Evolutionary conservation across 2,888 invertebrate species (phyloP).

Genomic region (Drosophila merina): DNA sequence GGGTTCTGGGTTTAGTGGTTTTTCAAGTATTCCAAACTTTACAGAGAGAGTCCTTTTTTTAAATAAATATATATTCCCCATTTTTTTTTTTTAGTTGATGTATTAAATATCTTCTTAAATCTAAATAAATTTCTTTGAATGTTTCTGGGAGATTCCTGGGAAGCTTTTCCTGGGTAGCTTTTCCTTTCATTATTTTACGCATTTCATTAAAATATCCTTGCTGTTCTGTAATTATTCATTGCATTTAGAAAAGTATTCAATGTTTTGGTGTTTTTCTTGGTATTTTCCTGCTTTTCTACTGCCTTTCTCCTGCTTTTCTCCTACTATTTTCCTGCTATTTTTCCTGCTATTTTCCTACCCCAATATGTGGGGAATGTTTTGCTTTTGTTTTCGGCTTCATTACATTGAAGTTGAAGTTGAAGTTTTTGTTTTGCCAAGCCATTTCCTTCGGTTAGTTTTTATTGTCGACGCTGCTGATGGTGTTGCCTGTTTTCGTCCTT

Average conservation of each 20-base stretch:
- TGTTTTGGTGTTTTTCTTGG: neutral
- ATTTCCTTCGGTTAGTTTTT: conserved; percentile 40
- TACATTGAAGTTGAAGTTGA: conserved; percentile 24
- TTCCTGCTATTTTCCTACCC: neutral
- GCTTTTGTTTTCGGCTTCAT: conserved; percentile 45
- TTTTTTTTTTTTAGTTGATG: too few relatives aligned
- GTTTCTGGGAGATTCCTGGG: too few relatives aligned
- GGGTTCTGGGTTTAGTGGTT: conserved; percentile 3
- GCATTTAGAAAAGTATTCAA: conserved; percentile 9
- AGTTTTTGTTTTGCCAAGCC: conserved; percentile 44
- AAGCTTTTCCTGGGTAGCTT: neutral
- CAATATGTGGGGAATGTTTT: conserved; percentile 32
- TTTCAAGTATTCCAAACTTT: neutral
- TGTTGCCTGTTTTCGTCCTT: conserved; percentile 8
- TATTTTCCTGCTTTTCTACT: neutral
- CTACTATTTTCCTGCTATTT: neutral
- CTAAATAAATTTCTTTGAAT: too few relatives aligned
- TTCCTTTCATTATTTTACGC: neutral
- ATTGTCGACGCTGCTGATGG: conserved; percentile 15
- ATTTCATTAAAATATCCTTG: neutral
- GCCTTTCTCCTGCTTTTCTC: neutral
- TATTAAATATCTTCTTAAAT: too few relatives aligned
- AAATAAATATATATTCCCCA: neutral
- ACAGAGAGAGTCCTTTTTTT: neutral
- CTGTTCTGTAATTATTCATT: conserved; percentile 41